These are phyloP conservation scores for Actinia tenebrosa DNA, from an alignment of 64 coral and sea anemone genomes.

Conservation along the genomic window DNA sequence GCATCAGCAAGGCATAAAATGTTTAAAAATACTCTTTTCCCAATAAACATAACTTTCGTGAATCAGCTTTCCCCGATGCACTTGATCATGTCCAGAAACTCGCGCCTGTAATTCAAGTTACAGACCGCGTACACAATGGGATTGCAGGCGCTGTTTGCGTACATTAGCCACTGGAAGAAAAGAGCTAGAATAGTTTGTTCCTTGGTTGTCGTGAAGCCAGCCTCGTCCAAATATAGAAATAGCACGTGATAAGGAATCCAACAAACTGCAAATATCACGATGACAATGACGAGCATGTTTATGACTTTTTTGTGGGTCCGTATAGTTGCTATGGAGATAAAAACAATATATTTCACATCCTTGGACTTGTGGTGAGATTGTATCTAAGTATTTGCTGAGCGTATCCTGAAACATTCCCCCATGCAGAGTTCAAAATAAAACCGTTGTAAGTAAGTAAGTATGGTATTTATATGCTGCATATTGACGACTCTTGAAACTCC, in stretches of 20 bases:
- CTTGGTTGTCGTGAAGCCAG: neutral
- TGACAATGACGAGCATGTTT: slow-evolving; percentile 21
- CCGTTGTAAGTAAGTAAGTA: too few species aligned
- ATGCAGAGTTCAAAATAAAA: neutral
- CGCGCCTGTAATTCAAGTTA: slow-evolving; percentile 52
- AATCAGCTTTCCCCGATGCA: neutral
- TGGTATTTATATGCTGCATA: too few species aligned
- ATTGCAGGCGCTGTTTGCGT: slow-evolving; percentile 63
- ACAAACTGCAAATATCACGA: slow-evolving; percentile 41
- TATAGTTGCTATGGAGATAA: slow-evolving; percentile 7
- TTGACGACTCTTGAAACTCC: too few species aligned
- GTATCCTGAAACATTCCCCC: neutral
- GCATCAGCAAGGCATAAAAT: too few species aligned
- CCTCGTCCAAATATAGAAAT: slow-evolving; percentile 27
- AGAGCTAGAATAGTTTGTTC: slow-evolving; percentile 14
- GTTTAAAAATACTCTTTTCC: neutral
- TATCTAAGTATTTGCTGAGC: neutral
- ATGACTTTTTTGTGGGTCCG: slow-evolving; percentile 26
- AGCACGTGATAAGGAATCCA: slow-evolving; percentile 34
- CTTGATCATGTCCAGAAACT: slow-evolving; percentile 37
- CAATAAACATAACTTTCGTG: neutral
- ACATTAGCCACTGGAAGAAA: slow-evolving; percentile 61
- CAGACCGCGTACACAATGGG: slow-evolving; percentile 61
- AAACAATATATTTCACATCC: neutral
- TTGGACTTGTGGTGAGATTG: neutral